Evolutionary conservation across 2,113 vertebrate species (phyloP).

Genomic region (rat (Rattus norvegicus)): GRCr8 NC_086037.1:3000001-3000500

Average conservation of each 20-base stretch:
- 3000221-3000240: background rate
- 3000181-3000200: background rate
- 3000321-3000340: background rate
- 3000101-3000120: background rate
- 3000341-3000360: constrained; percentile 10
- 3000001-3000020: background rate
- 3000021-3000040: background rate
- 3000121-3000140: background rate
- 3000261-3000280: background rate
- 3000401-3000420: background rate
- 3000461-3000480: background rate
- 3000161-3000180: background rate
- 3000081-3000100: background rate
- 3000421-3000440: background rate
- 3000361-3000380: background rate
- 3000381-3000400: background rate
- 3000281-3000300: background rate
- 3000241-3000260: constrained; percentile 25
- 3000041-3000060: background rate
- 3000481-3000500: background rate
- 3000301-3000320: constrained; percentile 35
- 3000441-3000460: background rate
- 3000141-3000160: background rate
- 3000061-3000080: background rate
- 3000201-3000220: background rate